These are phyloP conservation scores for Drosophila santomea DNA, from an alignment of 1,140 invertebrate species.

Conservation along the genomic window DNA sequence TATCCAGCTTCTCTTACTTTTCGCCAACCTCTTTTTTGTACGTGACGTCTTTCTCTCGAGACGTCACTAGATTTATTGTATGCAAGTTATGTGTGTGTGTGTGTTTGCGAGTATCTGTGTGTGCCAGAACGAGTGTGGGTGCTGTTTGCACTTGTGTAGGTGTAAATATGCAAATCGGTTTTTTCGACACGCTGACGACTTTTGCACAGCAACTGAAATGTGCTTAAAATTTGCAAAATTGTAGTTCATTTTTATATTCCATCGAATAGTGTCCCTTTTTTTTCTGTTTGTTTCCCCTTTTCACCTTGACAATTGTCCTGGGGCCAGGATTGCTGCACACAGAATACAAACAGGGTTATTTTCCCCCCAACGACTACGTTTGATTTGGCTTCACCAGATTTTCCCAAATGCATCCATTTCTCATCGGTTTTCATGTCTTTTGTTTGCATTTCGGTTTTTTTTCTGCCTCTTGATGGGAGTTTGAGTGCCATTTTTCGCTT, in stretches of 20 bases:
- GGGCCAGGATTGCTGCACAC: slow-evolving; percentile 51
- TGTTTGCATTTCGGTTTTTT: slow-evolving; percentile 23
- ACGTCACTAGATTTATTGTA: slow-evolving; percentile 83
- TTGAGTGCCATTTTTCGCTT: slow-evolving; percentile 48
- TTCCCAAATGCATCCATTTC: slow-evolving; percentile 58
- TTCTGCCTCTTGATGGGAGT: slow-evolving; percentile 36
- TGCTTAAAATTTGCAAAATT: slow-evolving; percentile 80
- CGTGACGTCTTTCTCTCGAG: slow-evolving; percentile 82
- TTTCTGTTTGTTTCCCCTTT: slow-evolving; percentile 15
- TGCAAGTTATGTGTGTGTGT: slow-evolving; percentile 63
- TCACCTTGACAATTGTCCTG: slow-evolving; percentile 63
- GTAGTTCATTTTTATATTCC: slow-evolving; percentile 74
- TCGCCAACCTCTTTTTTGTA: slow-evolving; percentile 41
- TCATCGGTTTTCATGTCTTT: slow-evolving; percentile 21
- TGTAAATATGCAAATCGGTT: slow-evolving; percentile 76
- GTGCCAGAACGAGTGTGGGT: slow-evolving; percentile 31
- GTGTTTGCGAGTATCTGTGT: slow-evolving; percentile 16
- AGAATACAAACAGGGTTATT: slow-evolving; percentile 31
- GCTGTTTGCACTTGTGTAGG: slow-evolving; percentile 42
- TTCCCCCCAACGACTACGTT: slow-evolving; percentile 48
- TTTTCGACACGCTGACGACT: slow-evolving; percentile 64
- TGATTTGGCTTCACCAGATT: slow-evolving; percentile 25
- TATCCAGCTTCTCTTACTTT: slow-evolving; percentile 58
- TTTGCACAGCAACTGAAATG: slow-evolving; percentile 73
- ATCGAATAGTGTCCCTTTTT: slow-evolving; percentile 48